Percentiles rank a stretch among this genome's conserved stretches.
phyloP scores from a whole-genome alignment of 2,888 invertebrate species.

The Agonum fuliginosum region DNA sequence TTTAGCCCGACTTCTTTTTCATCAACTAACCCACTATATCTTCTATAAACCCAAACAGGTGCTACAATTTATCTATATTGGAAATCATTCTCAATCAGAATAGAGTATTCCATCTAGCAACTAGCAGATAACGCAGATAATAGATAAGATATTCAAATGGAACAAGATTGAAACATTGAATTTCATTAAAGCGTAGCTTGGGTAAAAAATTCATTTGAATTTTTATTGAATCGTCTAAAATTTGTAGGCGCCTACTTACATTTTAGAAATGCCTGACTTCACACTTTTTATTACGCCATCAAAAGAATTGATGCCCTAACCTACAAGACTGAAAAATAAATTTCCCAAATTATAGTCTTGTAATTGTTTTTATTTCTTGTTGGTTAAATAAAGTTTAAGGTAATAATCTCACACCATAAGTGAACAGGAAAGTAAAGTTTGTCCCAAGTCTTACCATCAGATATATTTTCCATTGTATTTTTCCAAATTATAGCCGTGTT shows the following conservation, averaged over 20 bases:
- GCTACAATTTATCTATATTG: slow-evolving; percentile 27
- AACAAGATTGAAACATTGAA: slow-evolving; percentile 44
- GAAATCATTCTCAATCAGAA: slow-evolving; percentile 27
- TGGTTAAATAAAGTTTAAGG: too few species aligned
- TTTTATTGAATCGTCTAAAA: slow-evolving; percentile 44
- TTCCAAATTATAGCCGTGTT: slow-evolving; percentile 20
- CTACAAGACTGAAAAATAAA: neutral
- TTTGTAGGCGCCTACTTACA: slow-evolving; percentile 35
- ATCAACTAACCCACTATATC: slow-evolving; percentile 21
- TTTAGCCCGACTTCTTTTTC: slow-evolving; percentile 19
- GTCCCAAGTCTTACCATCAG: neutral
- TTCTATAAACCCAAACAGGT: slow-evolving; percentile 38
- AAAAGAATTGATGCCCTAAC: neutral
- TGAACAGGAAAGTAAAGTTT: too few species aligned
- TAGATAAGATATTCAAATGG: slow-evolving; percentile 49
- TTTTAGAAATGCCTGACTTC: neutral
- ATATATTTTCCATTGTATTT: slow-evolving; percentile 32
- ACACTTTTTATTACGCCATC: slow-evolving; percentile 6
- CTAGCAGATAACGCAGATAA: slow-evolving; percentile 42
- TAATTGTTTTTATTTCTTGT: neutral
- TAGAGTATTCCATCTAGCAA: slow-evolving; percentile 31
- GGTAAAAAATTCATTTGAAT: slow-evolving; percentile 46
- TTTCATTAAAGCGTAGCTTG: slow-evolving; percentile 28
- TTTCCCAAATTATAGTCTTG: neutral
- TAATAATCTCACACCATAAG: too few species aligned